Evolutionary conservation across 2,888 invertebrate species (phyloP), one percentile per base, ranked within the genome.

Genomic region (Spisula solida): DNA sequence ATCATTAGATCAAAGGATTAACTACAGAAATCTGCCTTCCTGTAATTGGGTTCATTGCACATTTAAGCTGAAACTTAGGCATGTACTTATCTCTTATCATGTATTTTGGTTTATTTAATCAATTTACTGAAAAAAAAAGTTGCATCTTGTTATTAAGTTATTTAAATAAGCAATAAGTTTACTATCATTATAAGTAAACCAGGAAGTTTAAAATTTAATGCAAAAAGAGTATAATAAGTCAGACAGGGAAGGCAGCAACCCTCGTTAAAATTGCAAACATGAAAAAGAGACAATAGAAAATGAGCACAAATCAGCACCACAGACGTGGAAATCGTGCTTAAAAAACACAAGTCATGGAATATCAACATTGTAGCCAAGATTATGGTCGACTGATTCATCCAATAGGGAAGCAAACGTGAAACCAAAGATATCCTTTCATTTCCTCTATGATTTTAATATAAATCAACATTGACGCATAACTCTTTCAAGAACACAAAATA

Each of bases 1-100:
- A 75, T 75, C 16, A 75, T 34, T 8, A 75, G 75, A 75, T 75
- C 34, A 75, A 34, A 31, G 34, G 75, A 75, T 75, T 75, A 75
- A 5, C 31, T 31, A 16, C 31, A 18, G 16, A 14, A 75, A 34
- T 75, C 1, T 34, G 34, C 18, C 34, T 75, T 31, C 31, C 31
- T 31, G 31, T 75, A 75, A 75, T 75, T 31, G 25, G 41, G 60
- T 66, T 66, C 60, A 66, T 25, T 66, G 16, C 25, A 66, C 60
- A 66, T 8, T 66, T 1, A n/a, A 66, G 60, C 25, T 8, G 51
- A 51, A 25, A 66, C 56, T 18, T 56, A 25, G 60, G 25, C 1
- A 8, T 4, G 2, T 66, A 66, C 60, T n/a, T n/a, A n/a, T n/a
- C n/a, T 25, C 60, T 25, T n/a, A 66, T 66, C 6, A 25, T 25